Evolutionary conservation across 2,797 vertebrate genomes (phyloP).

Genomic region (Gadopsis marmoratus): DNA sequence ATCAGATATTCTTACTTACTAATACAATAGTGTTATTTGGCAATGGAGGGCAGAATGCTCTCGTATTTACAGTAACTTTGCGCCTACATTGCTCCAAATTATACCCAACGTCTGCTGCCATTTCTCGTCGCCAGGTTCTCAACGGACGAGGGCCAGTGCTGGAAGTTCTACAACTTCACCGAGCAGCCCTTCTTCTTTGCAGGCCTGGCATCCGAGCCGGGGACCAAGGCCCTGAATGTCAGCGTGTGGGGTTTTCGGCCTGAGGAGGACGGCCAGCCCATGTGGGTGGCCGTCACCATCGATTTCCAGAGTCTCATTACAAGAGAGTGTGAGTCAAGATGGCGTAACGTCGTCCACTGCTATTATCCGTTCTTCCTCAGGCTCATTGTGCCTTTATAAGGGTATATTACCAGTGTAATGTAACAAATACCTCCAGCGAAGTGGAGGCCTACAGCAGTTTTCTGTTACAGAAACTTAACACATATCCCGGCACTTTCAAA

Average conservation of each 20-base stretch:
- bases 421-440: not conserved
- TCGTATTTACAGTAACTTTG: not conserved
- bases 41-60: not conserved
- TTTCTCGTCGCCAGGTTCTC: conserved; percentile 79
- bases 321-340: conserved; percentile 82
- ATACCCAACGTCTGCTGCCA: not conserved
- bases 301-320: conserved; percentile 87
- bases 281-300: conserved; percentile 88
- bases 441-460: not conserved
- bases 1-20: not conserved
- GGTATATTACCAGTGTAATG: not conserved
- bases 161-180: conserved; percentile 87
- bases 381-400: not conserved
- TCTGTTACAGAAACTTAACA: not conserved
- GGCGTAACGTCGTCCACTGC: rapidly evolving
- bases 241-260: conserved; percentile 88
- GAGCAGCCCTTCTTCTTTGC: conserved; percentile 86
- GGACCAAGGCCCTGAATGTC: conserved; percentile 86
- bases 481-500: not conserved
- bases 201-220: conserved; percentile 85
- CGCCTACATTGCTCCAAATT: not conserved
- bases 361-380: too few species aligned
- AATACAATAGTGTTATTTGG: not conserved
- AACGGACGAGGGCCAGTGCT: conserved; percentile 87
- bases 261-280: conserved; percentile 82